These are phyloP conservation scores for Sus cebifrons DNA, from an alignment of 2,797 vertebrate species.

Conservation along the genomic window DNA sequence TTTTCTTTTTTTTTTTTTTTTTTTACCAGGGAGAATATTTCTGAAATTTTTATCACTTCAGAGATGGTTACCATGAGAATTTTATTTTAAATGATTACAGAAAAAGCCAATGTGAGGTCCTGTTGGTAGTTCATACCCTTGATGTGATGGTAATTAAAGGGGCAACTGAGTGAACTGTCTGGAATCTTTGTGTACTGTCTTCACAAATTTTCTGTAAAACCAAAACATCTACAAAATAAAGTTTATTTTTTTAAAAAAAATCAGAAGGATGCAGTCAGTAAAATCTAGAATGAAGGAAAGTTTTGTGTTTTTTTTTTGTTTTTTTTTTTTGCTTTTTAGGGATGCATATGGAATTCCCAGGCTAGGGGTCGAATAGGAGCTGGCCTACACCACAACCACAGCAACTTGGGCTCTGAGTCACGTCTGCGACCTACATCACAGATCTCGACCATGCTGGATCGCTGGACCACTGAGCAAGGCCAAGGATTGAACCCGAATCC, in stretches of 20 bases:
- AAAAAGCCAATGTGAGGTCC: neutral
- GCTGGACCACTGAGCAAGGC: no score
- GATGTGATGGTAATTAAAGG: neutral
- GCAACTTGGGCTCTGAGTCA: no score
- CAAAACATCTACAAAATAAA: conserved; percentile 27
- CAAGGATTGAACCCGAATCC: no score
- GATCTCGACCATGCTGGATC: no score
- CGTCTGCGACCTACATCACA: no score
- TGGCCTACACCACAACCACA: no score
- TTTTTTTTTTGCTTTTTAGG: no score
- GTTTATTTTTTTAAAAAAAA: neutral
- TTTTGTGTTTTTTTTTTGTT: no score
- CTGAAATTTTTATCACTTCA: conserved; percentile 50
- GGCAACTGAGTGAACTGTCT: neutral
- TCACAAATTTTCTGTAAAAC: conserved; percentile 20
- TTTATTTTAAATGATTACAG: conserved; percentile 54
- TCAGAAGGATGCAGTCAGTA: neutral
- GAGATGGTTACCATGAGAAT: conserved; percentile 70
- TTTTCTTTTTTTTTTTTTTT: no score
- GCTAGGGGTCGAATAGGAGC: no score
- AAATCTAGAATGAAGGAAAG: neutral
- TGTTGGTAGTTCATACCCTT: neutral
- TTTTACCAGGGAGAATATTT: neutral
- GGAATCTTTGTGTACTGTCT: neutral
- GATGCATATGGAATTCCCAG: no score